A percentile compares a stretch with the other conserved stretches of the same genome.
phyloP scores from a whole-genome alignment of 2,797 vertebrate species.

The Melanotaenia boesemani region DNA sequence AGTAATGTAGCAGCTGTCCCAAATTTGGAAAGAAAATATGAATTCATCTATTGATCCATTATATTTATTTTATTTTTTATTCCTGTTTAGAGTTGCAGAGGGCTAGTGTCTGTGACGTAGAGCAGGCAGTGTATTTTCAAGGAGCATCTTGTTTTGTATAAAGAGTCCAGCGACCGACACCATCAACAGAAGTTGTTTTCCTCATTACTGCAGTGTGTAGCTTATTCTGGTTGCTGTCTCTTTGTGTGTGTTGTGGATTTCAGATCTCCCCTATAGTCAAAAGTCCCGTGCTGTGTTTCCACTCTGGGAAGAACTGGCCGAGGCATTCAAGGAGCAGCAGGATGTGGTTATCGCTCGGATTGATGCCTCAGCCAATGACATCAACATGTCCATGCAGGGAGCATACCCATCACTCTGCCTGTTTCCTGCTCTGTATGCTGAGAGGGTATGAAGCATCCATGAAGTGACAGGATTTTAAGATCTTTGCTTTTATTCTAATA shows the following conservation, averaged over 20 bases:
- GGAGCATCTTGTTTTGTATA: not conserved
- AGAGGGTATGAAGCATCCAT: slow-evolving; percentile 73
- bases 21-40: no score
- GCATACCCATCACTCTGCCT: slow-evolving; percentile 86
- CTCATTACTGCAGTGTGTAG: not conserved
- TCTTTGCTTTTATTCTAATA: not conserved
- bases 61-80: no score
- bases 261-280: slow-evolving; percentile 90
- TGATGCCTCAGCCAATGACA: slow-evolving; percentile 90
- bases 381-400: slow-evolving; percentile 77
- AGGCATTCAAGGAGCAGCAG: slow-evolving; percentile 75
- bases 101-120: no score
- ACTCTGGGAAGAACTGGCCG: slow-evolving; percentile 88
- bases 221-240: not conserved
- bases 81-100: no score
- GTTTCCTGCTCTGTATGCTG: slow-evolving; percentile 85
- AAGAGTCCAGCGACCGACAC: not conserved
- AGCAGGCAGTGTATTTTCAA: no score
- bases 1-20: no score
- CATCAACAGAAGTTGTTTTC: not conserved
- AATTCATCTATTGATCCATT: no score
- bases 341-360: slow-evolving; percentile 87
- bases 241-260: slow-evolving; percentile 11
- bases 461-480: not conserved
- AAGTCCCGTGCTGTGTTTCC: slow-evolving; percentile 84